Conservation (phyloP, 2,797 vertebrate species). For the Argya squamiceps region DNA sequence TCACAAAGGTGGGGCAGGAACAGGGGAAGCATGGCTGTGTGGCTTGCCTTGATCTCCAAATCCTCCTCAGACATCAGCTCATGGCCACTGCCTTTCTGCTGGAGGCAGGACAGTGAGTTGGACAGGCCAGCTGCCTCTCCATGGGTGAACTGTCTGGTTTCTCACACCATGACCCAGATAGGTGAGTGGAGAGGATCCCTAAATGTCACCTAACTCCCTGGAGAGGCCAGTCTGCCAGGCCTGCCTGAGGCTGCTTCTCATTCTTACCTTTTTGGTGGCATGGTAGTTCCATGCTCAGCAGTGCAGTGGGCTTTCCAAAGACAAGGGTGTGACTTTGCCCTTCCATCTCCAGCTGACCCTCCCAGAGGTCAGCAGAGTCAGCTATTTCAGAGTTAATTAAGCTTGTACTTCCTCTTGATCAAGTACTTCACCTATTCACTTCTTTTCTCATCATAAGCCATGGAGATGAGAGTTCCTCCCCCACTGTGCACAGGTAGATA, state of each 20-base stretch:
- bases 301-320: background rate
- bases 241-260: background rate
- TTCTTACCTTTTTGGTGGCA: background rate
- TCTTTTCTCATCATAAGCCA: background rate
- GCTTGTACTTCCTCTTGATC: background rate
- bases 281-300: background rate
- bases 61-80: background rate
- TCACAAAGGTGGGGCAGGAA: background rate
- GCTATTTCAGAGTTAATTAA: background rate
- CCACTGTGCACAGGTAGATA: background rate
- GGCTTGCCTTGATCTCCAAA: background rate
- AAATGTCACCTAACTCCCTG: background rate
- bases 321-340: background rate
- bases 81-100: background rate
- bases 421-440: background rate
- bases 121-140: background rate
- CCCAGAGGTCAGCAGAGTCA: background rate
- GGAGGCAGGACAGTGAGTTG: background rate
- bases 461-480: background rate
- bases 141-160: background rate
- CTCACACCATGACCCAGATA: background rate
- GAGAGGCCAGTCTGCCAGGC: background rate
- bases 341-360: background rate
- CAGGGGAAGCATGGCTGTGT: background rate
- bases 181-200: background rate